Percentiles rank a stretch among this genome's conserved stretches.
These are phyloP conservation scores for Drosophila fuyamai DNA, from an alignment of 1,140 invertebrate genomes.

Conservation along the genomic window DNA sequence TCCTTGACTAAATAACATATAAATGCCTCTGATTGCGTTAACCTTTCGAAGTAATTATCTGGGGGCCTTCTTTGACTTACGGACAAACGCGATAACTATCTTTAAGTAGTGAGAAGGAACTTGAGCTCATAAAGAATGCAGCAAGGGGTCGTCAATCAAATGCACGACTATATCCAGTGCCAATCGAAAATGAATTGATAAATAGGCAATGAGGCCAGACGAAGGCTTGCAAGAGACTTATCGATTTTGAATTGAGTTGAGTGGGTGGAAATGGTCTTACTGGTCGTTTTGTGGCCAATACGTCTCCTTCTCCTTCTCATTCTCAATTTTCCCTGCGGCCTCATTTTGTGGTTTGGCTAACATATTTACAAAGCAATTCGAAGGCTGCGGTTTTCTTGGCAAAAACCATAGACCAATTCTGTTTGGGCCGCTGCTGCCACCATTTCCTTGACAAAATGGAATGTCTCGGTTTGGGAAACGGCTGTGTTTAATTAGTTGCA, in stretches of 20 bases:
- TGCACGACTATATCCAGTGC: constrained; percentile 14
- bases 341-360: constrained; percentile 39
- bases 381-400: constrained; percentile 24
- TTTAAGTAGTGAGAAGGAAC: neutral
- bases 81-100: constrained; percentile 7
- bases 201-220: constrained; percentile 39
- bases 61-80: constrained; percentile 4
- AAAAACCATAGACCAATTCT: constrained; percentile 1
- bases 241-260: constrained; percentile 30
- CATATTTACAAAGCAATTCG: constrained; percentile 43
- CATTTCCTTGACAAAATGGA: constrained; percentile 8
- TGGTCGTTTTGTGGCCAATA: neutral
- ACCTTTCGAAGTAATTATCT: constrained; percentile 39
- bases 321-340: neutral
- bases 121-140: constrained; percentile 42
- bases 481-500: constrained; percentile 35
- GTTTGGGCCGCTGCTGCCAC: constrained; percentile 15
- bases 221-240: constrained; percentile 25
- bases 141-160: constrained; percentile 26
- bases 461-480: constrained; percentile 3
- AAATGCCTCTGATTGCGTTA: constrained; percentile 17
- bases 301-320: neutral
- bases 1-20: constrained; percentile 3
- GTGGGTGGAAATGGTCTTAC: neutral
- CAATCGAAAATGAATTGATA: constrained; percentile 24